Conservation (phyloP, 2,797 vertebrate genomes). For the Morus bassanus region DNA sequence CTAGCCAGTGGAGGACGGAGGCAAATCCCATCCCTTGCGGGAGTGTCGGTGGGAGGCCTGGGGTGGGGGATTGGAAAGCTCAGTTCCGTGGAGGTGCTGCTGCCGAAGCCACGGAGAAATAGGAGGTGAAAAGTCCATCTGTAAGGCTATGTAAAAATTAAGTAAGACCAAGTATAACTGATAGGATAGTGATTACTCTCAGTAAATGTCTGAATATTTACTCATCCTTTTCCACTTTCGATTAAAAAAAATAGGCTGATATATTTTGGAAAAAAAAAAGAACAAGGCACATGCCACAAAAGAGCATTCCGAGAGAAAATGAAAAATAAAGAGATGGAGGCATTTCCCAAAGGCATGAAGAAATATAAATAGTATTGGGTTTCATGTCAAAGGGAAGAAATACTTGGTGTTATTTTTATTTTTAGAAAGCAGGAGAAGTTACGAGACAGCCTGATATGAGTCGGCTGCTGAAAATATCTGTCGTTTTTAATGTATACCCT, state of each 20-base stretch:
- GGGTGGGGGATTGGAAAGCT: background rate
- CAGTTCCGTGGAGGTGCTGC: background rate
- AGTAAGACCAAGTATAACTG: background rate
- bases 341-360: slow-evolving; percentile 34
- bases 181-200: background rate
- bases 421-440: slow-evolving; percentile 51
- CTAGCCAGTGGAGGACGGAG: background rate
- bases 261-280: background rate
- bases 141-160: background rate
- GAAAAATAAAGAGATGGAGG: background rate
- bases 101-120: background rate
- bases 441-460: slow-evolving; percentile 31
- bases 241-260: background rate
- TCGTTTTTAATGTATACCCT: slow-evolving; percentile 25
- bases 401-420: slow-evolving; percentile 54
- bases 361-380: slow-evolving; percentile 46
- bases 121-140: background rate
- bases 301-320: slow-evolving; percentile 5
- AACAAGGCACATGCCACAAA: background rate
- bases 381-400: slow-evolving; percentile 43
- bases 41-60: background rate
- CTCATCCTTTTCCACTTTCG: background rate
- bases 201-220: background rate
- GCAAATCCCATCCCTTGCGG: background rate
- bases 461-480: slow-evolving; percentile 40